These are phyloP conservation scores for Periphyllus acericola DNA, from an alignment of 2,888 invertebrate genomes.

Conservation along the genomic window DNA sequence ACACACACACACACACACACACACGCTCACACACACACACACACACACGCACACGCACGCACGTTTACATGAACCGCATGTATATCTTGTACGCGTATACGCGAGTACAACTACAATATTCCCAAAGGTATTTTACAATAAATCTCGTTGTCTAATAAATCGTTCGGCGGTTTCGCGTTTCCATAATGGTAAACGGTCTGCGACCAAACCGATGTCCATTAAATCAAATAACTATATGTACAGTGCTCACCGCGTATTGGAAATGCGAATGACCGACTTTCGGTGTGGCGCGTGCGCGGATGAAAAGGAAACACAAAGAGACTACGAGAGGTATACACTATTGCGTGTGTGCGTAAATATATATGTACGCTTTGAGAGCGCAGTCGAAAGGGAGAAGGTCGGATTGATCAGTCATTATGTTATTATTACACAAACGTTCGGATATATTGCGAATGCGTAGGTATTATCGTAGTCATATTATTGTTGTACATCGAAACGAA, in stretches of 20 bases:
- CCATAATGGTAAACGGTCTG: slow-evolving; percentile 25
- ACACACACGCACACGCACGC: background rate
- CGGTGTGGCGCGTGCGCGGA: background rate
- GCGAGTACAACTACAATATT: slow-evolving; percentile 15
- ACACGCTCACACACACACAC: background rate
- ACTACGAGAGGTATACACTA: background rate
- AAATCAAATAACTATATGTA: background rate
- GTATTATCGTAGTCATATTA: no score
- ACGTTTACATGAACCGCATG: background rate
- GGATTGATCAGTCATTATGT: background rate
- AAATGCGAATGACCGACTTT: slow-evolving; percentile 48
- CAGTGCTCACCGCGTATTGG: background rate
- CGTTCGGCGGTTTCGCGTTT: slow-evolving; percentile 10
- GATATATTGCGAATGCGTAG: background rate
- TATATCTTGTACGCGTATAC: background rate
- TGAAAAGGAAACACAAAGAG: background rate
- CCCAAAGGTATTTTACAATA: slow-evolving; percentile 18
- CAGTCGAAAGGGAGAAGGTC: background rate
- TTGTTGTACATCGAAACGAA: background rate
- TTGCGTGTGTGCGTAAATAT: background rate
- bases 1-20: background rate
- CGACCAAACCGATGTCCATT: slow-evolving; percentile 27
- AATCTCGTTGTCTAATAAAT: slow-evolving; percentile 47
- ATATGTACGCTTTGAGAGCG: background rate
- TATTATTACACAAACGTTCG: background rate